A percentile compares a stretch with the other conserved stretches of the same genome.
These are phyloP conservation scores for Prenolepis imparis DNA, from an alignment of 2,888 invertebrate species.

Conservation along the genomic window DNA sequence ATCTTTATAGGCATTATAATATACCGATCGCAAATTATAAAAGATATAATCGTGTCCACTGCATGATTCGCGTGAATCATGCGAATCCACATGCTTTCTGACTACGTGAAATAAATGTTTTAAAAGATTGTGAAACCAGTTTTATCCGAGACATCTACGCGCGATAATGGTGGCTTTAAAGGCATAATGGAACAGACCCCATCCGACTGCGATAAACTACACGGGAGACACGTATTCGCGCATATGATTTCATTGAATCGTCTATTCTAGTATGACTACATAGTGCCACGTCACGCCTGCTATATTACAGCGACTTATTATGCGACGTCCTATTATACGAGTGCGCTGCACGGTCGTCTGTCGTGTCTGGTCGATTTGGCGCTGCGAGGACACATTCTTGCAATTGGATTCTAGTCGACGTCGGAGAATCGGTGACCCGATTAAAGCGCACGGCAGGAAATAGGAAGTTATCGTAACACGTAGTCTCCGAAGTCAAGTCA, in stretches of 20 bases:
- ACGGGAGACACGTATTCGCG: conserved; percentile 18
- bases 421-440: conserved; percentile 68
- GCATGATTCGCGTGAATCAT: background rate
- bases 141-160: conserved; percentile 34
- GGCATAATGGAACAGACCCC: conserved; percentile 11
- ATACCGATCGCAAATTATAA: background rate
- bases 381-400: conserved; percentile 60
- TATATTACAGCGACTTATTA: conserved; percentile 55
- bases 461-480: conserved; percentile 59
- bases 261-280: conserved; percentile 51
- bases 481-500: background rate
- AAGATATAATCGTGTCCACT: background rate
- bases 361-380: conserved; percentile 64
- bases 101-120: conserved; percentile 14
- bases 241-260: conserved; percentile 51
- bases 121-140: conserved; percentile 20
- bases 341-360: conserved; percentile 31
- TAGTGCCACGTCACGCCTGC: conserved; percentile 49
- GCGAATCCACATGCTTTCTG: background rate
- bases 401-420: conserved; percentile 63
- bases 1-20: conserved; percentile 6
- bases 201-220: conserved; percentile 5
- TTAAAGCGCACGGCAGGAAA: conserved; percentile 67
- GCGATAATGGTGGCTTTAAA: conserved; percentile 31
- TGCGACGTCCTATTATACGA: conserved; percentile 14